Evolutionary conservation across 2,113 vertebrate species (phyloP).

Genomic region (Rhineura floridana): DNA sequence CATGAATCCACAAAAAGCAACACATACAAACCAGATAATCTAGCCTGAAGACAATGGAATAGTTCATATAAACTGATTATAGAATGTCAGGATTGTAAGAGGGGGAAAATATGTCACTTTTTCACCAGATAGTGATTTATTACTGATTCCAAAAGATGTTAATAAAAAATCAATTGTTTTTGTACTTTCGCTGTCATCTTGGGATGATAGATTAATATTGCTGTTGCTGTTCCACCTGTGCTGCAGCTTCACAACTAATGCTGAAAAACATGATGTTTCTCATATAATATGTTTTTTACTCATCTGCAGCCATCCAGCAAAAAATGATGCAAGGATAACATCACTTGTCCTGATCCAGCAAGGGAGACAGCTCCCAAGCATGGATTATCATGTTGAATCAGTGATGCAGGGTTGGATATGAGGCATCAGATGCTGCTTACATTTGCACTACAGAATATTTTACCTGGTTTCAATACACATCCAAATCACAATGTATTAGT

Average conservation of each 20-base stretch:
- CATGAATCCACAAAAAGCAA: not conserved
- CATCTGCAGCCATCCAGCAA: accelerated
- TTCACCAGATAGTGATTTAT: conserved; percentile 57
- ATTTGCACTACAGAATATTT: not conserved
- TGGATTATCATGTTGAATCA: not conserved
- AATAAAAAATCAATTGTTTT: conserved; percentile 63
- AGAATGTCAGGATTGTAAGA: conserved; percentile 58
- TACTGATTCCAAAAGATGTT: conserved; percentile 51
- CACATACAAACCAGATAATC: not conserved
- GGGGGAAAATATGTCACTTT: conserved; percentile 38
- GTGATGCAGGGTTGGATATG: not conserved
- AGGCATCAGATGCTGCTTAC: not conserved
- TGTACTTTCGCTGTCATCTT: conserved; percentile 62
- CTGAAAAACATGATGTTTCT: conserved; percentile 41
- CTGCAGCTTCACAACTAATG: conserved; percentile 28
- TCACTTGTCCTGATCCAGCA: accelerated
- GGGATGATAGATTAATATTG: conserved; percentile 52
- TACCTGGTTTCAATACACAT: not conserved
- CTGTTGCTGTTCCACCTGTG: conserved; percentile 42
- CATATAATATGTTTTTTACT: not conserved
- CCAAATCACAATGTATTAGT: not conserved
- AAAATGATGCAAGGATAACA: not conserved
- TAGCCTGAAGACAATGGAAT: conserved; percentile 43
- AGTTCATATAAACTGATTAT: conserved; percentile 52
- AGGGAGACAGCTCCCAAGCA: not conserved